Conservation (phyloP, 2,113 vertebrate species). For the Blennius ocellaris region DNA sequence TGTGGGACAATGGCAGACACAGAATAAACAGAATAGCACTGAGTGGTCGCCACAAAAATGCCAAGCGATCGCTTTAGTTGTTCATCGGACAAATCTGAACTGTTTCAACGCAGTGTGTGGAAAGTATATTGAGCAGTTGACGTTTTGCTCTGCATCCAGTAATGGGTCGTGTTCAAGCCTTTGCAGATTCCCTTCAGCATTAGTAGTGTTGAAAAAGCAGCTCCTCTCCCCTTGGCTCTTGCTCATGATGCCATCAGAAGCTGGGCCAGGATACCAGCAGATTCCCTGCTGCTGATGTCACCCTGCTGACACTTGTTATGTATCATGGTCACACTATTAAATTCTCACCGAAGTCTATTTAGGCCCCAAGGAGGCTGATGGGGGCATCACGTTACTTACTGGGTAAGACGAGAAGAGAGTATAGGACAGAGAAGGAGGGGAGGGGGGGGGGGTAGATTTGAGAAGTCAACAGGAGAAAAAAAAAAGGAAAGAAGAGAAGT, state of each 20-base stretch:
- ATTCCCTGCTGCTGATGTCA: conserved; percentile 84
- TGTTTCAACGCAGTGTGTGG: no score
- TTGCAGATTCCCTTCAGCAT: conserved; percentile 32
- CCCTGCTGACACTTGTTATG: conserved; percentile 82
- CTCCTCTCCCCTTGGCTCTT: conserved; percentile 42
- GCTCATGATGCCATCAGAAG: conserved; percentile 57
- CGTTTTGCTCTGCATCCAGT: no score
- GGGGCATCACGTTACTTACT: conserved; percentile 73
- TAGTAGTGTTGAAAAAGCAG: conserved; percentile 54
- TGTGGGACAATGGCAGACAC: not conserved
- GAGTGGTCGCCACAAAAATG: not conserved
- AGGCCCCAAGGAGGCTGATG: conserved; percentile 75
- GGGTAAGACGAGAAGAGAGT: conserved; percentile 62
- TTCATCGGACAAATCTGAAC: no score
- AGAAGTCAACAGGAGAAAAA: conserved; percentile 24
- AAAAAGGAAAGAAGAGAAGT: not conserved
- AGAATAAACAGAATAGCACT: not conserved
- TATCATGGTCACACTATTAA: conserved; percentile 86
- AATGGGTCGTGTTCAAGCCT: conserved; percentile 3
- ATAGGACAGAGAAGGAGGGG: conserved; percentile 1
- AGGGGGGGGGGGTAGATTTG: not conserved
- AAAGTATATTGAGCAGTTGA: no score
- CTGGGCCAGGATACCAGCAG: conserved; percentile 76
- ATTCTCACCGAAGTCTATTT: conserved; percentile 85
- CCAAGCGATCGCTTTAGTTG: no score